Conservation (phyloP, 2,888 invertebrate species). For the Pachymerium ferrugineum region DNA sequence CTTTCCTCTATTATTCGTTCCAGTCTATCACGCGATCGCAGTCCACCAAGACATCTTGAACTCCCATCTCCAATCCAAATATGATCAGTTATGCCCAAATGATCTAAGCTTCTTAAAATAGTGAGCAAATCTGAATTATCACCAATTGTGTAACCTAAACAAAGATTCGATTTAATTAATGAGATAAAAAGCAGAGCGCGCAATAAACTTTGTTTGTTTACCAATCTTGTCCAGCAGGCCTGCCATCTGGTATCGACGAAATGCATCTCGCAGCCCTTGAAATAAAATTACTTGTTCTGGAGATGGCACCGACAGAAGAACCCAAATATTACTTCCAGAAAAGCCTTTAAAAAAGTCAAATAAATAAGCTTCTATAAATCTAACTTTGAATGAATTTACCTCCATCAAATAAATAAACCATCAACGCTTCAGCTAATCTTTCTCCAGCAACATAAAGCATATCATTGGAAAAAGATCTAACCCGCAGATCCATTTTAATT, state of each 20-base stretch:
- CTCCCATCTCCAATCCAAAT: conserved; percentile 30
- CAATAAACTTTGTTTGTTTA: neutral
- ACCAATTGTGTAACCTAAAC: conserved; percentile 25
- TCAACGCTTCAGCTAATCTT: conserved; percentile 25
- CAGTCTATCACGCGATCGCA: neutral
- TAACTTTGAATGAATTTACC: no score
- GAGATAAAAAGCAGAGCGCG: neutral
- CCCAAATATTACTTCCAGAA: conserved; percentile 29
- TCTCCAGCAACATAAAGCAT: conserved; percentile 18
- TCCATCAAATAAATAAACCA: conserved; percentile 29
- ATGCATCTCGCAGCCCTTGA: conserved; percentile 16
- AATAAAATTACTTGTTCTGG: conserved; percentile 13
- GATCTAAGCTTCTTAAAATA: neutral
- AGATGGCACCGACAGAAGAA: conserved; percentile 23
- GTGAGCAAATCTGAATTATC: neutral
- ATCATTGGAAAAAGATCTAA: neutral
- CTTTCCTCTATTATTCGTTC: conserved; percentile 21
- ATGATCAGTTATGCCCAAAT: conserved; percentile 30
- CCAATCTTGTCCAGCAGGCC: conserved; percentile 24
- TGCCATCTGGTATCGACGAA: neutral
- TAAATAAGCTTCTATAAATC: neutral
- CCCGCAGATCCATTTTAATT: conserved; percentile 15
- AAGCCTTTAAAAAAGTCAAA: neutral
- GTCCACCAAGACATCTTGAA: conserved; percentile 15
- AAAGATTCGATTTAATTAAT: neutral